Evolutionary conservation across 1,140 invertebrate species (phyloP).

Genomic region (Zaprionus capensis): DNA sequence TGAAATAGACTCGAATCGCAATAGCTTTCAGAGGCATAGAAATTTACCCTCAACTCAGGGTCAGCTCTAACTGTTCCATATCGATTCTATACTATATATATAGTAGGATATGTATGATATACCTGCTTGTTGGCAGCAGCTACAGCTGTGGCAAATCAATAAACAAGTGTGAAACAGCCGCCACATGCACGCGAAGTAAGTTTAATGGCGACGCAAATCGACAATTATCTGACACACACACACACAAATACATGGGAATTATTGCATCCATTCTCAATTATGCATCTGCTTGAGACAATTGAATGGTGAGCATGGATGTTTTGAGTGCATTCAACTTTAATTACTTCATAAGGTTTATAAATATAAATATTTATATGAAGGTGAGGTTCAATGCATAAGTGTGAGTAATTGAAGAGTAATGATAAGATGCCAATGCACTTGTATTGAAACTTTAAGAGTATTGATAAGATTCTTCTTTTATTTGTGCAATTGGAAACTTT

Average conservation of each 20-base stretch:
- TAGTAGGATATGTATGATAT: conserved; percentile 16
- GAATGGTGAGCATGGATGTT: conserved; percentile 92
- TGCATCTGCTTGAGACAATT: conserved; percentile 93
- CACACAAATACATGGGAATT: background rate
- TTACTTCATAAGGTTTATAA: conserved; percentile 11
- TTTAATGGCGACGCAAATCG: conserved; percentile 29
- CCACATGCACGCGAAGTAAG: conserved; percentile 27
- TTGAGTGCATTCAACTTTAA: conserved; percentile 87
- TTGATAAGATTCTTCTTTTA: background rate
- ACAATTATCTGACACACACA: conserved; percentile 40
- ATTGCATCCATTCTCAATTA: conserved; percentile 88
- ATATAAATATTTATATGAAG: background rate
- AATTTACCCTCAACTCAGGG: conserved; percentile 56
- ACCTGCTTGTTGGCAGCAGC: background rate
- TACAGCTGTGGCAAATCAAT: conserved; percentile 56
- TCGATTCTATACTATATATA: conserved; percentile 57
- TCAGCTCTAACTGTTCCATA: conserved; percentile 61
- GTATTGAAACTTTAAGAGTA: background rate
- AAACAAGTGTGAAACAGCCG: conserved; percentile 47
- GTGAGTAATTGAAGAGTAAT: too few relatives aligned
- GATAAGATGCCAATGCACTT: background rate
- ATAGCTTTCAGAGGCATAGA: conserved; percentile 38
- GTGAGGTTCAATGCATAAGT: background rate
- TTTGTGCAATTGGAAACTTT: background rate
- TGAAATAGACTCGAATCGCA: conserved; percentile 24